These are phyloP conservation scores for Galaxea fascicularis DNA, from an alignment of 92 coral and sea anemone genomes.

Conservation along the genomic window DNA sequence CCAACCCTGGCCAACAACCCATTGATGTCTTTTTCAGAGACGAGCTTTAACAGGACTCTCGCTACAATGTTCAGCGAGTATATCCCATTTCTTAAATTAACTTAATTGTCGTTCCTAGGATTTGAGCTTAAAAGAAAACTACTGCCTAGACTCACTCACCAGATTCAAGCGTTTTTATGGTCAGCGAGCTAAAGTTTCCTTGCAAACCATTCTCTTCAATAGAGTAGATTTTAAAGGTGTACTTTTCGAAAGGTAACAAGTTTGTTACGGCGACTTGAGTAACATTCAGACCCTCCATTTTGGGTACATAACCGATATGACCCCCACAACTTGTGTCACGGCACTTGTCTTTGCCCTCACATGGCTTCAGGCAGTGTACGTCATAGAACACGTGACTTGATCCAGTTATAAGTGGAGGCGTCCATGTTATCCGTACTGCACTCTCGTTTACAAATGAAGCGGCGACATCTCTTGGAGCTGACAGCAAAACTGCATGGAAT, in stretches of 20 bases:
- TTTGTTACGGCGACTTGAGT: constrained; percentile 61
- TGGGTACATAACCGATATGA: constrained; percentile 18
- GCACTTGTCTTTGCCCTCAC: constrained; percentile 60
- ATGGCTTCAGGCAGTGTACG: constrained; percentile 1
- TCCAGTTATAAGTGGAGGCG: neutral
- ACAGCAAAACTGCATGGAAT: neutral
- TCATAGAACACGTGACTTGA: constrained; percentile 9
- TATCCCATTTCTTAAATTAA: too few species aligned
- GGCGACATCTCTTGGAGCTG: neutral
- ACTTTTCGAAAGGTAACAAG: constrained; percentile 44
- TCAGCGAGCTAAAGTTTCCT: constrained; percentile 21
- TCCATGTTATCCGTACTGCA: neutral
- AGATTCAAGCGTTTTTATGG: neutral
- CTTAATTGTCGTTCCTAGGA: neutral
- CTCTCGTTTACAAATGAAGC: constrained; percentile 6
- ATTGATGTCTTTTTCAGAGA: too few species aligned
- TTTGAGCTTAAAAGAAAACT: neutral
- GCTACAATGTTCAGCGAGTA: too few species aligned
- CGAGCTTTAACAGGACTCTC: too few species aligned
- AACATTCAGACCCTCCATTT: constrained; percentile 24
- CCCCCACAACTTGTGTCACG: constrained; percentile 44
- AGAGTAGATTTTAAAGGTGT: constrained; percentile 69
- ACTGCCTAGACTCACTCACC: neutral
- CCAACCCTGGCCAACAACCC: too few species aligned
- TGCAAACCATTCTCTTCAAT: constrained; percentile 31